Conservation (phyloP, 2,113 vertebrate genomes). For the Columbina picui region DNA sequence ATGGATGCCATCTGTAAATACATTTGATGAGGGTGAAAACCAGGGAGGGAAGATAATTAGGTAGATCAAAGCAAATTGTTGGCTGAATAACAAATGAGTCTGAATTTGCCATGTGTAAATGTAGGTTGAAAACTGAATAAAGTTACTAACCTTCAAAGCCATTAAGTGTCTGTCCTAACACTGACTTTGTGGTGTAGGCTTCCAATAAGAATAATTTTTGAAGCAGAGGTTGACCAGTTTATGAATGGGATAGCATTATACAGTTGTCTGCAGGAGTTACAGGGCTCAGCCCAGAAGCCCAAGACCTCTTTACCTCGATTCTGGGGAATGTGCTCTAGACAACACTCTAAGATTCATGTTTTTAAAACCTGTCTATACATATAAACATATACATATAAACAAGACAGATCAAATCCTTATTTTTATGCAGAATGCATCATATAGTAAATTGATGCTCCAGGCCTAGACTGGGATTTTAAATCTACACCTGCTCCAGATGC, state of each 20-base stretch:
- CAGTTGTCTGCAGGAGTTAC: background rate
- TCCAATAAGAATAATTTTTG: background rate
- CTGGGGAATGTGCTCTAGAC: background rate
- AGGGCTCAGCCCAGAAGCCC: background rate
- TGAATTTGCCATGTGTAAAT: background rate
- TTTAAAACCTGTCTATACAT: background rate
- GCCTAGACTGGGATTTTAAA: constrained; percentile 1
- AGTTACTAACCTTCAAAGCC: background rate
- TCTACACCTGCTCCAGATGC: background rate
- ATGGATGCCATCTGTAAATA: background rate
- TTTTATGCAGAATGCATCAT: background rate
- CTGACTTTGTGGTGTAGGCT: background rate
- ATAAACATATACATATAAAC: background rate
- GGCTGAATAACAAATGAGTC: background rate
- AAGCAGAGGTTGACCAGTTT: background rate
- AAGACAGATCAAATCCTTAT: background rate
- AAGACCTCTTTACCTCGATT: background rate
- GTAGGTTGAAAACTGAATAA: background rate
- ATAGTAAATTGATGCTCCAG: background rate
- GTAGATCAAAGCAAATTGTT: background rate
- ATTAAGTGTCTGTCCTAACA: background rate
- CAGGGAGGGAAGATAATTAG: background rate
- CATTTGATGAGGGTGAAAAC: background rate
- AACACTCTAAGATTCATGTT: background rate
- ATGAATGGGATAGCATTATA: background rate